Evolutionary conservation across 2,888 invertebrate species (phyloP).

Genomic region (Labia minor): DNA sequence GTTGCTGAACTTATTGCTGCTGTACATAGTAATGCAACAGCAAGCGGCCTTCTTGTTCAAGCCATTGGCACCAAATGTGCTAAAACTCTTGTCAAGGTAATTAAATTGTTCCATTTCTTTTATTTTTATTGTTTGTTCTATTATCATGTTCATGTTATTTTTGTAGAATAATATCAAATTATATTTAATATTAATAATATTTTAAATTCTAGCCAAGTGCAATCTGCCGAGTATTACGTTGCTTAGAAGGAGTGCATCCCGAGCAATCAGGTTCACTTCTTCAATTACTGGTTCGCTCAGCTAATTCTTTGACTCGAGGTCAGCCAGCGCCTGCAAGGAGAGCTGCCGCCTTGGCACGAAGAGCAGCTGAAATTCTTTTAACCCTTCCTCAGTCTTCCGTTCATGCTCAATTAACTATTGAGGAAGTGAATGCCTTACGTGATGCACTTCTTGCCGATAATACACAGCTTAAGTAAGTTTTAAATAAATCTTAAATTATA

Average conservation of each 20-base stretch:
- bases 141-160: no score
- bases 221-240: conserved; percentile 54
- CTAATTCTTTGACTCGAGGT: conserved; percentile 28
- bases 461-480: background rate
- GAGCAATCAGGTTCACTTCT: conserved; percentile 63
- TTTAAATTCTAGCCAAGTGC: conserved; percentile 48
- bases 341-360: conserved; percentile 61
- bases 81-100: conserved; percentile 24
- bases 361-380: conserved; percentile 56
- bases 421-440: conserved; percentile 43
- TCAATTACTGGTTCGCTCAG: conserved; percentile 48
- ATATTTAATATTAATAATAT: no score
- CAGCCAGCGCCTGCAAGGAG: conserved; percentile 55
- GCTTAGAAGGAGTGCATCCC: conserved; percentile 56
- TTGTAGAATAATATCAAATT: conserved; percentile 22
- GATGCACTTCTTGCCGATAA: conserved; percentile 21
- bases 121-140: background rate
- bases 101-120: background rate
- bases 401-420: conserved; percentile 51
- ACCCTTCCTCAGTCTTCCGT: conserved; percentile 50
- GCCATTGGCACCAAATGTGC: conserved; percentile 57
- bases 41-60: conserved; percentile 60
- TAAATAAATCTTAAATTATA: background rate
- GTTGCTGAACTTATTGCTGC: conserved; percentile 52
- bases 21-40: conserved; percentile 50